Conservation (phyloP, 2,888 invertebrate genomes). For the Clitarchus hookeri region DNA sequence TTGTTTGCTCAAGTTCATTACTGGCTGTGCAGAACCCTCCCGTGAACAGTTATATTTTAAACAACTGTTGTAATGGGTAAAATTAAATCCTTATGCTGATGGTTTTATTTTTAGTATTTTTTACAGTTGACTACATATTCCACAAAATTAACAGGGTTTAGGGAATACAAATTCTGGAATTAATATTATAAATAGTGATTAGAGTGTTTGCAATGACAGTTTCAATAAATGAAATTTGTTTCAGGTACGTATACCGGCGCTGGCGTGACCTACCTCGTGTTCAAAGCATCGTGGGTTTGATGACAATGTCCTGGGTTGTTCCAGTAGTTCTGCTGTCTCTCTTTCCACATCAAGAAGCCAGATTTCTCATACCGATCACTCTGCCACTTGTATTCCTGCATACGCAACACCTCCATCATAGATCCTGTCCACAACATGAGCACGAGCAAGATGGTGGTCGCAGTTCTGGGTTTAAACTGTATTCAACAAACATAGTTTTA, state of each 20-base stretch:
- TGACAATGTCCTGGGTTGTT: constrained; percentile 72
- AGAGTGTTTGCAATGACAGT: no score
- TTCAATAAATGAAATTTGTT: neutral
- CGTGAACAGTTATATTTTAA: no score
- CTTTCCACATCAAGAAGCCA: constrained; percentile 90
- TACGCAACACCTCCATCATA: constrained; percentile 59
- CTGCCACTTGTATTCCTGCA: constrained; percentile 79
- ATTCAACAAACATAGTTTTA: constrained; percentile 17
- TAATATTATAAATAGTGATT: no score
- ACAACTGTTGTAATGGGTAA: no score
- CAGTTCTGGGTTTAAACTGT: neutral
- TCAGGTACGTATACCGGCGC: constrained; percentile 31
- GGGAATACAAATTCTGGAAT: no score
- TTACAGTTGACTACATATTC: no score
- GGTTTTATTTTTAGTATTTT: no score
- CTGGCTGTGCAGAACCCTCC: no score
- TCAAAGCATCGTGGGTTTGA: constrained; percentile 77
- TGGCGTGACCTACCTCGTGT: constrained; percentile 74
- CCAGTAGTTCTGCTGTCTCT: constrained; percentile 78
- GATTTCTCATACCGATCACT: constrained; percentile 84
- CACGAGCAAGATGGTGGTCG: constrained; percentile 29
- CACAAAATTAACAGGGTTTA: no score
- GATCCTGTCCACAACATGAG: constrained; percentile 41
- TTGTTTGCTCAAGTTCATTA: no score
- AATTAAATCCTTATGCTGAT: no score